Percentiles rank a stretch among this genome's conserved stretches.
phyloP scores from a whole-genome alignment of 2,113 vertebrate species.

The Phyllopteryx taeniolatus region DNA sequence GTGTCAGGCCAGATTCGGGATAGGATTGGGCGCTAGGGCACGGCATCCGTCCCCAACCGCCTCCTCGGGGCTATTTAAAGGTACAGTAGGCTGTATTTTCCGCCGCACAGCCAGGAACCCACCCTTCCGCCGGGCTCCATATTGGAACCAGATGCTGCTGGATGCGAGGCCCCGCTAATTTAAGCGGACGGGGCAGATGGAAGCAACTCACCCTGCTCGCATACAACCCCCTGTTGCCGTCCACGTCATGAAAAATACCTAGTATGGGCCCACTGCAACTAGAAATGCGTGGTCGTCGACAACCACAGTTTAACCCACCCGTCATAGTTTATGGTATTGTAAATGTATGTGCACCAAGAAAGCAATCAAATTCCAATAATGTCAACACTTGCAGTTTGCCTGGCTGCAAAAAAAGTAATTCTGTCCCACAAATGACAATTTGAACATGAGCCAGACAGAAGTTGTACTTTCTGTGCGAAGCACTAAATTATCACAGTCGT shows the following conservation, averaged over 20 bases:
- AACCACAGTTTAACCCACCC: neutral
- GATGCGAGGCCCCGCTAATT: slow-evolving; percentile 78
- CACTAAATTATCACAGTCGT: too few species aligned
- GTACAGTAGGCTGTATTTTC: slow-evolving; percentile 81
- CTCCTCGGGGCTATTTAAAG: slow-evolving; percentile 79
- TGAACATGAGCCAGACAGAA: neutral
- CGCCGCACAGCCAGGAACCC: slow-evolving; percentile 76
- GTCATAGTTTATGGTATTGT: neutral
- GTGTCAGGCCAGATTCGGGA: slow-evolving; percentile 73
- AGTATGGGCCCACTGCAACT: slow-evolving; percentile 27
- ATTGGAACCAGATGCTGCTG: slow-evolving; percentile 83
- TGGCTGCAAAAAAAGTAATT: neutral
- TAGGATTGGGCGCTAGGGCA: slow-evolving; percentile 72
- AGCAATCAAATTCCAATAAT: neutral
- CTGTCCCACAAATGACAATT: neutral
- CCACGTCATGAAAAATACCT: slow-evolving; percentile 71
- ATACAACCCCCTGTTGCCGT: slow-evolving; percentile 78
- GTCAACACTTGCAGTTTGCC: neutral
- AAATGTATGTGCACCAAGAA: neutral
- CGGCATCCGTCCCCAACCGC: slow-evolving; percentile 75
- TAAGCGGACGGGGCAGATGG: slow-evolving; percentile 78
- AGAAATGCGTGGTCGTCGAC: slow-evolving; percentile 23
- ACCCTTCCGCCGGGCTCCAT: slow-evolving; percentile 79
- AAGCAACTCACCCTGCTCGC: slow-evolving; percentile 70
- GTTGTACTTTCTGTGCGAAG: neutral